phyloP scores from a whole-genome alignment of 2,113 vertebrate genomes.

The Falcunculus frontatus region DNA sequence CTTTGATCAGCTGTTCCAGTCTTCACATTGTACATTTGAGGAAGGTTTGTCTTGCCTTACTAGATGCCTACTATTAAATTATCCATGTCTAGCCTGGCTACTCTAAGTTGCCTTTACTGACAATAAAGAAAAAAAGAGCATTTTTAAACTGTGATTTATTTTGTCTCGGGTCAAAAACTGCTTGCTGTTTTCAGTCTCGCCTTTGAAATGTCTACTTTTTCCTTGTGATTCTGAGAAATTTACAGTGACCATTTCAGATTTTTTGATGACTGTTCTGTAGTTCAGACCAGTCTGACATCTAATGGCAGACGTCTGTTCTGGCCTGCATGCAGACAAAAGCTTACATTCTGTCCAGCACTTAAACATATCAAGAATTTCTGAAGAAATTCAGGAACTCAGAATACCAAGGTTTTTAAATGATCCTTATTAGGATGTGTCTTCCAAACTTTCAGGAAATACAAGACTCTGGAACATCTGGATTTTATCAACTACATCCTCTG shows the following conservation, averaged over 20 bases:
- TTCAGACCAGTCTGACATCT: background rate
- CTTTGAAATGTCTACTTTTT: background rate
- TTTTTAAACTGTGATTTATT: background rate
- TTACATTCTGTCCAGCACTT: background rate
- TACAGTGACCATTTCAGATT: background rate
- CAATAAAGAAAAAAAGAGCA: background rate
- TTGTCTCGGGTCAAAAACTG: background rate
- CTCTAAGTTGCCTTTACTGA: background rate
- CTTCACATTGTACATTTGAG: background rate
- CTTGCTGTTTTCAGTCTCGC: background rate
- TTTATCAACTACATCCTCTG: background rate
- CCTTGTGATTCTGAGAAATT: background rate
- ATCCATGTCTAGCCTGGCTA: background rate
- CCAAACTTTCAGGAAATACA: background rate
- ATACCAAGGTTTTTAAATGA: background rate
- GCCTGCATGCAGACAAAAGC: background rate
- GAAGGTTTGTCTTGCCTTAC: background rate
- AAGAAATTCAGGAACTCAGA: background rate
- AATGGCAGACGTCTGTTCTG: background rate
- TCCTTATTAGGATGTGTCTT: background rate
- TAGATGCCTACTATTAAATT: background rate
- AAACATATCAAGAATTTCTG: background rate
- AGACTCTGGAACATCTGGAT: background rate
- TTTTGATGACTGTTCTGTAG: background rate
- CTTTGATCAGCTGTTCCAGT: background rate